Percentiles rank a stretch among this genome's conserved stretches.
phyloP scores from a whole-genome alignment of 2,113 vertebrate genomes.

The Spea multiplicata region DNA sequence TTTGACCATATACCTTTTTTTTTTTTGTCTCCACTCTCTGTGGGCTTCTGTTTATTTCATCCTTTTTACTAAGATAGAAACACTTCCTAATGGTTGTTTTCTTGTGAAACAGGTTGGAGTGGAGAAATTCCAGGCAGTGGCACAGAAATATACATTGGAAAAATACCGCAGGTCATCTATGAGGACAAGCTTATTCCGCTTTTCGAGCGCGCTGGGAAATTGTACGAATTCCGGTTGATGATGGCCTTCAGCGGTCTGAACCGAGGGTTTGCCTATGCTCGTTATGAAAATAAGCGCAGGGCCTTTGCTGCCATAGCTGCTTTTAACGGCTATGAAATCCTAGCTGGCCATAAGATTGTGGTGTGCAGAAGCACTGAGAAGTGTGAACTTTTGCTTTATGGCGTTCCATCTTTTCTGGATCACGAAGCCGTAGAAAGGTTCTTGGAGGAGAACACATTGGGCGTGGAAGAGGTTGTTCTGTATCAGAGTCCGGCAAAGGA shows the following conservation, averaged over 20 bases:
- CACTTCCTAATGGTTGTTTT: too few relatives aligned
- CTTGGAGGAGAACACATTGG: constrained; percentile 59
- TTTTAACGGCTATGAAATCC: constrained; percentile 72
- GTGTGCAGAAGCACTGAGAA: constrained; percentile 86
- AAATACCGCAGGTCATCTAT: constrained; percentile 79
- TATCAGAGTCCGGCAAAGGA: constrained; percentile 56
- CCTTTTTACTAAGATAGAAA: too few relatives aligned
- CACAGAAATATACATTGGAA: constrained; percentile 86
- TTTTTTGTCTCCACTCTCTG: too few relatives aligned
- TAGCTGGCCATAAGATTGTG: constrained; percentile 59
- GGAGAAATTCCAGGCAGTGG: constrained; percentile 64
- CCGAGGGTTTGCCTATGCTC: constrained; percentile 89
- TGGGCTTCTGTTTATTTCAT: too few relatives aligned
- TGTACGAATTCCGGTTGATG: constrained; percentile 96
- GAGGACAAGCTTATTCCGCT: constrained; percentile 86
- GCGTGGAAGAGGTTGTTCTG: constrained; percentile 67
- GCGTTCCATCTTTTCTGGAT: constrained; percentile 54
- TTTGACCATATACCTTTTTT: too few relatives aligned
- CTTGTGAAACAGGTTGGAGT: constrained; percentile 69
- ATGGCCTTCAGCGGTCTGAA: constrained; percentile 96
- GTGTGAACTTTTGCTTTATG: constrained; percentile 68
- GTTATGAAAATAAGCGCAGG: constrained; percentile 58
- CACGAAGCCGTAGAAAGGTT: constrained; percentile 55
- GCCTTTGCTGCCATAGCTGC: constrained; percentile 66
- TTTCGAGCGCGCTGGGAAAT: constrained; percentile 74